Evolutionary conservation across 2,797 vertebrate species (phyloP), one percentile per base, ranked within the genome.

Genomic region (Monodelphis domestica): DNA sequence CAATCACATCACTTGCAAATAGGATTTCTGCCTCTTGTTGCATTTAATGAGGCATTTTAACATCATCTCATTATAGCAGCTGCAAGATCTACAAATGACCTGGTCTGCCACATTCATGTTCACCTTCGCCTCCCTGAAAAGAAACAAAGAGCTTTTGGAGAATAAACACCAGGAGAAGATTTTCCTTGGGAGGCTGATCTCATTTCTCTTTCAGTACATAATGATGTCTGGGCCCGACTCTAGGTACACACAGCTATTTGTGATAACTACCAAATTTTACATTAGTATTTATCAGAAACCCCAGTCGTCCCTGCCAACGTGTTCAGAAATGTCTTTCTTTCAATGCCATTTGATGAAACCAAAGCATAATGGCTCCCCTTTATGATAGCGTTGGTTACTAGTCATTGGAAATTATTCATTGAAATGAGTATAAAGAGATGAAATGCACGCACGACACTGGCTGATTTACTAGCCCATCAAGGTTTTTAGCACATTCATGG

Each of bases 341-440:
- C 93, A 94, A 92, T 89, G 52, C 55, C 88, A 53, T 94, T 94
- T 91, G 11, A 53, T 92, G 87, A 95, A 94, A 89, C 78, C 50
- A 93, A 70, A 57, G 63, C 59, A 9, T 57, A 91, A 92, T 93
- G 63, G 78, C 29, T 26, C 91, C 53, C 92, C 28, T 93, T 92
- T 92, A 91, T 92, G 56, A 94, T 92, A 92, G 30, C 50, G 89
- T 84, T 92, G 91, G 52, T 91, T 95, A 92, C 45, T 93, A 89
- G 26, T 90, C 57, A 90, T 12, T 91, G 14, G 87, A 94, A 96
- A 90, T 93, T 96, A 95, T 87, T 95, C 89, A 94, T 52, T 95
- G 63, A 94, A 93, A 94, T 94, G 45, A 96, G 95, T 93, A 93
- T 91, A 95, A 93, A 59, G 92, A 95, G 90, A 95, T 89, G 88